These are phyloP conservation scores for Hydrolagus affinis DNA, from an alignment of 2,113 vertebrate genomes.

Conservation along the genomic window DNA sequence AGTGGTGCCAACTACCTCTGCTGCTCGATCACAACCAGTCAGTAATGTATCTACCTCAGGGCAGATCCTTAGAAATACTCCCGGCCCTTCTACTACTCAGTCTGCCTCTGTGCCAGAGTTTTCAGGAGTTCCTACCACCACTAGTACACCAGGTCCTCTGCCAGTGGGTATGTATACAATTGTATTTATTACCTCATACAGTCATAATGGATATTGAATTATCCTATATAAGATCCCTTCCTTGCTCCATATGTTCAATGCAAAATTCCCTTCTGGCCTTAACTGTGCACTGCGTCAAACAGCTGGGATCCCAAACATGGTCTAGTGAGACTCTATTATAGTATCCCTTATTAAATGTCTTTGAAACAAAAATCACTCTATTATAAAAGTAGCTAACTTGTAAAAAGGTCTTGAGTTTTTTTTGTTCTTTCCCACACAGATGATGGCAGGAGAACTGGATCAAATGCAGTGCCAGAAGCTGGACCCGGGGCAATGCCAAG, in stretches of 20 bases:
- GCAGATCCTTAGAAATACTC: slow-evolving; percentile 68
- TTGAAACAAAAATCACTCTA: neutral
- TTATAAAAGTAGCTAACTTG: neutral
- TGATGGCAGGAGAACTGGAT: slow-evolving; percentile 67
- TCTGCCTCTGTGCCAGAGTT: slow-evolving; percentile 64
- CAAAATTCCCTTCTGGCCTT: neutral
- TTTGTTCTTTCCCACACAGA: slow-evolving; percentile 52
- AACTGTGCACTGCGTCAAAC: neutral
- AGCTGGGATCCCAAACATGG: too few relatives aligned
- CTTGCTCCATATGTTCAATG: neutral
- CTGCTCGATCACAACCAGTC: slow-evolving; percentile 65
- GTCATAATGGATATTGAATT: neutral
- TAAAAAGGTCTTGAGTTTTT: slow-evolving; percentile 26
- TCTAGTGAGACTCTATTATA: too few relatives aligned
- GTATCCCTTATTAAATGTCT: too few relatives aligned
- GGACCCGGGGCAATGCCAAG: slow-evolving; percentile 81
- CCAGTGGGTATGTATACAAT: slow-evolving; percentile 60
- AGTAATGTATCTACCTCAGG: slow-evolving; percentile 83
- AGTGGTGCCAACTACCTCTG: slow-evolving; percentile 82
- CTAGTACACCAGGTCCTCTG: slow-evolving; percentile 58
- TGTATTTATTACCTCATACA: neutral
- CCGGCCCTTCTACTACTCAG: slow-evolving; percentile 66
- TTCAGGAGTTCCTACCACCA: slow-evolving; percentile 56
- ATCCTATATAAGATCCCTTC: too few relatives aligned
- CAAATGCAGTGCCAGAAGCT: slow-evolving; percentile 60